A percentile compares a stretch with the other conserved stretches of the same genome.
Conservation (phyloP, 2,113 vertebrate genomes). For the Thunnus maccoyii region DNA sequence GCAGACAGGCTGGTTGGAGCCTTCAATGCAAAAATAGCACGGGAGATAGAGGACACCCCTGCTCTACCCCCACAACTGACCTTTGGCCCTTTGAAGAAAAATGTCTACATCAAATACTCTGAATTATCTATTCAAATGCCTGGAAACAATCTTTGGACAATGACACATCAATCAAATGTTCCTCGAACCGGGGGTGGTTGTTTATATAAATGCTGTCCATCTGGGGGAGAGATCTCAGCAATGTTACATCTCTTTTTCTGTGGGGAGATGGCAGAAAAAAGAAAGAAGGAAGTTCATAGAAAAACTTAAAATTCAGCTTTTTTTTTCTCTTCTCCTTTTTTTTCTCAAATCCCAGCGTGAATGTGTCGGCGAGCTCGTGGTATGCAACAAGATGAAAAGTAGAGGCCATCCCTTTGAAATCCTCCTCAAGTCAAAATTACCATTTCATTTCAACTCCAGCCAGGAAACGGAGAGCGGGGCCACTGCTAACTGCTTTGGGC, state of each 20-base stretch:
- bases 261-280: conserved; percentile 71
- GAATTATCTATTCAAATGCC: conserved; percentile 84
- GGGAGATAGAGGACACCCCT: conserved; percentile 67
- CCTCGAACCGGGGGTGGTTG: conserved; percentile 74
- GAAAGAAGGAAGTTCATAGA: conserved; percentile 74
- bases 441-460: conserved; percentile 88
- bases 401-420: conserved; percentile 87
- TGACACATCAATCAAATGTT: conserved; percentile 80
- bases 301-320: conserved; percentile 77
- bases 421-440: conserved; percentile 89
- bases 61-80: conserved; percentile 75
- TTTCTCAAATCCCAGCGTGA: conserved; percentile 77
- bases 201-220: conserved; percentile 81
- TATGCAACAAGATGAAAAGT: conserved; percentile 85
- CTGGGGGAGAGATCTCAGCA: conserved; percentile 77
- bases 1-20: conserved; percentile 59
- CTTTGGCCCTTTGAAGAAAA: conserved; percentile 66
- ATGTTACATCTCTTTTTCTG: conserved; percentile 71
- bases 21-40: conserved; percentile 73
- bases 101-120: conserved; percentile 69
- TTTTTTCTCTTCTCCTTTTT: conserved; percentile 25
- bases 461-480: conserved; percentile 84
- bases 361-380: conserved; percentile 83
- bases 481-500: conserved; percentile 86
- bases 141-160: conserved; percentile 79